These are phyloP conservation scores for Ooceraea biroi DNA, from an alignment of 1,140 invertebrate genomes.

Conservation along the genomic window DNA sequence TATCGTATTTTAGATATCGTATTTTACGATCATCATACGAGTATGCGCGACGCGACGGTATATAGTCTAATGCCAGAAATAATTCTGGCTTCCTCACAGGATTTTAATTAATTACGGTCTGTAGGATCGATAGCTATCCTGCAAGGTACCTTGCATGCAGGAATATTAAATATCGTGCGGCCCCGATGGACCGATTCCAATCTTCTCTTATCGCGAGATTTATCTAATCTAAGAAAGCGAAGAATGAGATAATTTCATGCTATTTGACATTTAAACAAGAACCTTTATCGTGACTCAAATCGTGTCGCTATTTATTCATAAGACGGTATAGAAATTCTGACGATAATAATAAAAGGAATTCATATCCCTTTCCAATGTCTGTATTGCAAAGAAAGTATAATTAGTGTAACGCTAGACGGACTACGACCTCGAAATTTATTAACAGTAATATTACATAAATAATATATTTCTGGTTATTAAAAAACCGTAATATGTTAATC, in stretches of 20 bases:
- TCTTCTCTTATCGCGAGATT: constrained; percentile 6
- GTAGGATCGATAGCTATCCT: constrained; percentile 77
- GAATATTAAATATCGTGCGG: constrained; percentile 80
- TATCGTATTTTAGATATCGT: constrained; percentile 13
- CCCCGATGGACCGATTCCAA: constrained; percentile 72
- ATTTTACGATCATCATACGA: background rate
- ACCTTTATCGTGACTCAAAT: background rate
- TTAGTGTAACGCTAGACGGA: background rate
- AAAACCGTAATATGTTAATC: background rate
- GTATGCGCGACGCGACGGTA: background rate
- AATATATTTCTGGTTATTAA: constrained; percentile 1
- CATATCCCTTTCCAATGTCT: background rate
- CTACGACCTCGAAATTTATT: no score
- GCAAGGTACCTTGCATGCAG: constrained; percentile 63
- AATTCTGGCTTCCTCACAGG: constrained; percentile 66
- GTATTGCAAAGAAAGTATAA: background rate
- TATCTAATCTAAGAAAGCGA: background rate
- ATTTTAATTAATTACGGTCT: constrained; percentile 80
- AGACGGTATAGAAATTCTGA: background rate
- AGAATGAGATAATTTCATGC: constrained; percentile 17
- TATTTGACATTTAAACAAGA: constrained; percentile 4
- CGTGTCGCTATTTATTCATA: background rate
- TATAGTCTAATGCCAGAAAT: constrained; percentile 57
- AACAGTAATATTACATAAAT: background rate
- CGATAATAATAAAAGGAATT: background rate